Evolutionary conservation across 2,888 invertebrate species (phyloP).

Genomic region (Agrilus cyanescens): DNA sequence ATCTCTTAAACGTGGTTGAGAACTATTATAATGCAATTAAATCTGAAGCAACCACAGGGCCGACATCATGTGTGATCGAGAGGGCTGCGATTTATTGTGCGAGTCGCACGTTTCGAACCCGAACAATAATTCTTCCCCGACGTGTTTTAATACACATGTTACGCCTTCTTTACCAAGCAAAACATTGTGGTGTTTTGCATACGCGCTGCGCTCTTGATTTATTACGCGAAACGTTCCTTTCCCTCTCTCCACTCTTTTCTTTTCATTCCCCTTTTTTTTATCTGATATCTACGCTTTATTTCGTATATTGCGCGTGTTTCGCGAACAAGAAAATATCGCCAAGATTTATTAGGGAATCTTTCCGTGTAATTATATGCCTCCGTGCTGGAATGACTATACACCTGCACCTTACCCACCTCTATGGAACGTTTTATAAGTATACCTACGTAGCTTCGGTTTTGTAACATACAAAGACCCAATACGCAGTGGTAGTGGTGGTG

Average conservation of each 20-base stretch:
- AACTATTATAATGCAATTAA: conserved; percentile 16
- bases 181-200: conserved; percentile 32
- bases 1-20: conserved; percentile 3
- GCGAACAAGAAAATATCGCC: too few species aligned
- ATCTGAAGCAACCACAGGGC: conserved; percentile 10
- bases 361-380: too few species aligned
- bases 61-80: conserved; percentile 12
- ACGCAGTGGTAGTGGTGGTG: too few species aligned
- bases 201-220: conserved; percentile 24
- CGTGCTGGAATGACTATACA: too few species aligned
- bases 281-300: too few species aligned
- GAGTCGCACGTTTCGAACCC: conserved; percentile 16
- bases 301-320: too few species aligned
- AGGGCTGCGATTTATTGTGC: conserved; percentile 12
- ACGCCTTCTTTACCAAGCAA: conserved; percentile 33
- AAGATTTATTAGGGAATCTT: too few species aligned
- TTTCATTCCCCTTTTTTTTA: too few species aligned
- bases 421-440: too few species aligned
- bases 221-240: conserved; percentile 7
- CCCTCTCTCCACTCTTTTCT: conserved; percentile 9
- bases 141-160: conserved; percentile 29
- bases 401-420: too few species aligned
- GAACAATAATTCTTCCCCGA: conserved; percentile 30
- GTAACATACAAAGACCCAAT: too few species aligned
- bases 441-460: too few species aligned